phyloP scores from a whole-genome alignment of 2,797 vertebrate genomes.

The Sebastes trivittatus region DNA sequence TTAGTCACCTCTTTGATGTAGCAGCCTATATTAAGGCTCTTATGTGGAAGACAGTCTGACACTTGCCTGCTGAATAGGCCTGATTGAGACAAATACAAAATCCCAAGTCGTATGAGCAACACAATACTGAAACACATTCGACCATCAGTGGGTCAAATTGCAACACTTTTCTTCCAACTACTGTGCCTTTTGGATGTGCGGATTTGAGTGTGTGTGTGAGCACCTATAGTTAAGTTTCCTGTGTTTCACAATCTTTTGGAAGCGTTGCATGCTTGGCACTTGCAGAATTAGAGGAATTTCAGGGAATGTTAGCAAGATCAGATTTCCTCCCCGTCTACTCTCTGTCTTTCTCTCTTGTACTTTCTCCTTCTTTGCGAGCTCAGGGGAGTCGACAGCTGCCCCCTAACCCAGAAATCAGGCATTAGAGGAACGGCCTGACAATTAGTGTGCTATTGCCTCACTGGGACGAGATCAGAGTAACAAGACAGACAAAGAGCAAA shows the following conservation, averaged over 20 bases:
- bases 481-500: constrained; percentile 22
- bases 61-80: constrained; percentile 43
- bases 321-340: constrained; percentile 1
- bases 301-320: constrained; percentile 25
- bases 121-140: constrained; percentile 1
- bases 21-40: constrained; percentile 62
- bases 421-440: constrained; percentile 62
- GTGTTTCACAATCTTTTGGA: constrained; percentile 13
- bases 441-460: constrained; percentile 61
- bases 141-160: constrained; percentile 7
- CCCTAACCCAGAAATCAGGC: constrained; percentile 66
- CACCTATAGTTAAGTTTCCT: constrained; percentile 7
- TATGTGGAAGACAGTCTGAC: constrained; percentile 49
- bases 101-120: not conserved
- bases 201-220: not conserved
- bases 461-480: constrained; percentile 41
- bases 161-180: not conserved
- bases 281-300: constrained; percentile 20
- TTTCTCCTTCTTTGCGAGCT: constrained; percentile 33
- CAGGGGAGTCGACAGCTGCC: constrained; percentile 53
- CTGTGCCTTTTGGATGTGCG: not conserved
- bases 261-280: not conserved
- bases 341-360: not conserved
- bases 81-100: constrained; percentile 54
- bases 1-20: constrained; percentile 74